phyloP scores from a whole-genome alignment of 2,113 vertebrate species.

The Callithrix jacchus region DNA sequence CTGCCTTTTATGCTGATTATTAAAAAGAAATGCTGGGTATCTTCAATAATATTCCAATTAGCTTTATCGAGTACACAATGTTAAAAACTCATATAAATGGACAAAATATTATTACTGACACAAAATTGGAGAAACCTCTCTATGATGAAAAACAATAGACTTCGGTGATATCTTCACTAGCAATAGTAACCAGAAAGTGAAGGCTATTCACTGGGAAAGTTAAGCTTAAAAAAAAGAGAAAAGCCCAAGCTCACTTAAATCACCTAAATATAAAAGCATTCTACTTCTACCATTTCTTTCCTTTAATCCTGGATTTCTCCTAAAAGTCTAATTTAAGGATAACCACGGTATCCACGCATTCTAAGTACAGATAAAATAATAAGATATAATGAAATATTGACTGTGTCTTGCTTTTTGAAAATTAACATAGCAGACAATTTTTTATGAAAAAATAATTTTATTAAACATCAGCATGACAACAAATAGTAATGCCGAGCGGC shows the following conservation, averaged over 20 bases:
- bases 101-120: constrained; percentile 30
- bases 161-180: neutral
- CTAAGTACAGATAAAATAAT: neutral
- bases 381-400: neutral
- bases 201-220: constrained; percentile 14
- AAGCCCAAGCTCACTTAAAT: neutral
- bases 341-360: neutral
- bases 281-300: neutral
- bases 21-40: constrained; percentile 19
- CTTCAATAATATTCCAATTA: constrained; percentile 58
- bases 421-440: neutral
- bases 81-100: constrained; percentile 3
- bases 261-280: neutral
- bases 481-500: neutral
- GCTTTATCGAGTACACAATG: neutral
- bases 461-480: neutral
- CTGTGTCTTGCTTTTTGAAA: constrained; percentile 26
- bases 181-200: constrained; percentile 30
- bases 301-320: neutral
- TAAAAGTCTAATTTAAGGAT: constrained; percentile 32
- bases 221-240: neutral
- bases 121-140: constrained; percentile 25
- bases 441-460: neutral
- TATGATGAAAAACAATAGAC: neutral
- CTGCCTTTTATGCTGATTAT: constrained; percentile 34